Base-by-base conservation (phyloP, 2,888 invertebrate species). In the Phlogophora meticulosa region DNA sequence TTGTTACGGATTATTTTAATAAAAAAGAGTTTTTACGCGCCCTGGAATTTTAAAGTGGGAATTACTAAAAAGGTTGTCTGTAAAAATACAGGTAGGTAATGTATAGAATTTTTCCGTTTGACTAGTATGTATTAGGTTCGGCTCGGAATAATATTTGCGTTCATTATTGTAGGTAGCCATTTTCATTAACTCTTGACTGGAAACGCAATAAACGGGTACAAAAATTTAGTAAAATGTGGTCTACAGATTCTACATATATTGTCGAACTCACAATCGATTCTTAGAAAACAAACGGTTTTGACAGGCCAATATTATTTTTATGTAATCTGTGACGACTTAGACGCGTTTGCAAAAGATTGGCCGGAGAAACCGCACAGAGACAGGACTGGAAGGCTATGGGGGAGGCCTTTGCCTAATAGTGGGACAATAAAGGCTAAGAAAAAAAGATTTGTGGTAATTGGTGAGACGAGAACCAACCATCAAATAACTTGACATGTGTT, bases 1-100 rank as follows among this genome's bases (percentile, higher is more conserved):
- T 62, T 76, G 77, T 72, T 45, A 52, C 15, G 51, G 60, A 60
- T 76, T 67, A 64, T 71, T 67, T 63, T 70, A 63, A 64, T 53
- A 55, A 74, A 66, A 62, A 57, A 11, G 60, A 40, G 43, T 64
- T 76, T 75, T 65, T 68, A 72, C 49, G 58, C 5, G 11, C 32
- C 20, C 59, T 10, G 60, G 46, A 60, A 66, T 80, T 60, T 59
- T 36, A 57, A 66, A 63, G 36, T 59, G 42, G 49, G 45, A 67
- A 10, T 48, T 59, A 57, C 36, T 20, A 49, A 72, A 78, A 72
- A 42, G 49, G 72, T 48, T 55, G 45, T 11, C 48, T 57, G 53
- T 49, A 51, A 67, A 66, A 67, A 67, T 59, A 73, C 11, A 43
- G 58, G 57, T 52, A 43, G 58, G 62, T 52, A 40, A 59, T 55